These are phyloP conservation scores for Argyrosomus regius DNA, from an alignment of 2,797 vertebrate species.

Conservation along the genomic window DNA sequence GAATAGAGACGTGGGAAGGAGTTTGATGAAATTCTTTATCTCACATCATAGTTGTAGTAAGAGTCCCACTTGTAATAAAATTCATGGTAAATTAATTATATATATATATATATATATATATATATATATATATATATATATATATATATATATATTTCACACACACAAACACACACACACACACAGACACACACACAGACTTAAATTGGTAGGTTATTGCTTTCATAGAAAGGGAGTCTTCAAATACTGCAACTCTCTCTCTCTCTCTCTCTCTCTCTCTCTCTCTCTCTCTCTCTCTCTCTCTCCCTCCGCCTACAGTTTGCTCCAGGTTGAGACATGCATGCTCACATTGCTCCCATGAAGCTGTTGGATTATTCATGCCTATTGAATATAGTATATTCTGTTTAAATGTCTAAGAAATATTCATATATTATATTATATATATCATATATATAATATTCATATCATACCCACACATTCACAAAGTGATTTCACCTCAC, in stretches of 20 bases:
- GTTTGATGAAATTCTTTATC: slow-evolving; percentile 11
- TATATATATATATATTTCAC: no score
- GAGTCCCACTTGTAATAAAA: slow-evolving; percentile 11
- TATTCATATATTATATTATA: slow-evolving; percentile 46
- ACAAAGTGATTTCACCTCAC: slow-evolving; percentile 45
- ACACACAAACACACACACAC: no score
- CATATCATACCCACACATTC: slow-evolving; percentile 52
- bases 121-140: no score
- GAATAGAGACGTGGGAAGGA: slow-evolving; percentile 7
- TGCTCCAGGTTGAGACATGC: slow-evolving; percentile 39
- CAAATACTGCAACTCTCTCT: slow-evolving; percentile 8
- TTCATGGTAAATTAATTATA: slow-evolving; percentile 16
- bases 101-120: no score
- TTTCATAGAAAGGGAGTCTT: slow-evolving; percentile 3
- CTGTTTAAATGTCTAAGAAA: slow-evolving; percentile 59
- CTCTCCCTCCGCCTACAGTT: slow-evolving; percentile 4
- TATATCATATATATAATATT: no score
- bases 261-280: slow-evolving; percentile 8
- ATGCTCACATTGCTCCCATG: slow-evolving; percentile 31
- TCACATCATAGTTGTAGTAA: slow-evolving; percentile 1
- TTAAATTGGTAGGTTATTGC: slow-evolving; percentile 23
- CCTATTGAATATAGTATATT: slow-evolving; percentile 58
- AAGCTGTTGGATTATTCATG: slow-evolving; percentile 70
- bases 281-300: not conserved
- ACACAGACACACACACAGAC: not conserved